phyloP scores from a whole-genome alignment of 2,113 vertebrate species.

The Cephalopholis sonnerati region DNA sequence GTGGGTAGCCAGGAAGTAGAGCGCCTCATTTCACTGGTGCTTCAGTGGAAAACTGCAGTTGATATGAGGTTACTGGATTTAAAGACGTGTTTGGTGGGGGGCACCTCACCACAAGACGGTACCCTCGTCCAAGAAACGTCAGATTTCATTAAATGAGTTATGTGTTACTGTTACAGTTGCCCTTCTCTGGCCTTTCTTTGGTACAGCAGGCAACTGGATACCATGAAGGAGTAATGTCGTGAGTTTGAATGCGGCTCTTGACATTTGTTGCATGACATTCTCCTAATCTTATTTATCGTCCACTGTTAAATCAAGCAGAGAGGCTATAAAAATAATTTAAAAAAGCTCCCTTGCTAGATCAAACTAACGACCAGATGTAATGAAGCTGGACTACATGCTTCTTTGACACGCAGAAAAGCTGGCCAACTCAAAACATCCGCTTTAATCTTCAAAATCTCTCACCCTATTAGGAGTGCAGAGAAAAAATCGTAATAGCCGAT shows the following conservation, averaged over 20 bases:
- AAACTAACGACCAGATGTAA: constrained; percentile 62
- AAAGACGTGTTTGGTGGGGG: constrained; percentile 34
- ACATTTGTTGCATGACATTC: constrained; percentile 58
- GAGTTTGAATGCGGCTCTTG: constrained; percentile 38
- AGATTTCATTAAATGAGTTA: constrained; percentile 58
- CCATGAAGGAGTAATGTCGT: constrained; percentile 49
- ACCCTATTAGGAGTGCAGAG: constrained; percentile 18
- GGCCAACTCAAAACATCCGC: constrained; percentile 35
- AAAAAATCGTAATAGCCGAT: constrained; percentile 30
- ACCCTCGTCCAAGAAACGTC: constrained; percentile 62
- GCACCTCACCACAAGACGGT: constrained; percentile 51
- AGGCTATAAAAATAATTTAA: constrained; percentile 51
- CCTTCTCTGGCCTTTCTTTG: constrained; percentile 28
- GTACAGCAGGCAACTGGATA: constrained; percentile 39
- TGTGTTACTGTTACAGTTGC: constrained; percentile 50
- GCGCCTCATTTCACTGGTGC: constrained; percentile 30
- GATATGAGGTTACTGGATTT: constrained; percentile 55
- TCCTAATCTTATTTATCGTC: constrained; percentile 50
- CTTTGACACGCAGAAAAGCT: constrained; percentile 25
- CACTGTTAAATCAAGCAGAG: constrained; percentile 58
- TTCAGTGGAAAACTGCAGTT: constrained; percentile 50
- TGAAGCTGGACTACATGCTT: constrained; percentile 40
- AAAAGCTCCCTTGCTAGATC: constrained; percentile 51
- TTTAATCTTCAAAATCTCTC: constrained; percentile 24
- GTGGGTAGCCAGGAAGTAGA: constrained; percentile 7